Conservation (phyloP, 2,113 vertebrate species). For the Piaya cayana region DNA sequence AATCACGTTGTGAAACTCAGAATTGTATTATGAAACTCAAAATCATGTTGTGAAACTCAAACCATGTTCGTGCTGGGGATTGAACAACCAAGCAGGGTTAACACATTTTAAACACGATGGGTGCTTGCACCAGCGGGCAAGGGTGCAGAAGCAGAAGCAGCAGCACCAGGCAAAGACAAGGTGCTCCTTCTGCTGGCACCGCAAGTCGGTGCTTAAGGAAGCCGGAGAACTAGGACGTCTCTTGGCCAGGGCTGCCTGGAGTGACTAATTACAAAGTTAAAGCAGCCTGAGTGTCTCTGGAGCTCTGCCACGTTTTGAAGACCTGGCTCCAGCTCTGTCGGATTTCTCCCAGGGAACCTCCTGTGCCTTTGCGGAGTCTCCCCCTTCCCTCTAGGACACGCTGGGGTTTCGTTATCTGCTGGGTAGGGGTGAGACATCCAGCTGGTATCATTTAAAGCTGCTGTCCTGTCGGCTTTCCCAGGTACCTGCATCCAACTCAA, state of each 20-base stretch:
- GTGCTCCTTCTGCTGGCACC: neutral
- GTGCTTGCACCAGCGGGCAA: neutral
- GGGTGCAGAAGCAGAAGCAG: neutral
- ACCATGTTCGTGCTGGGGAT: too few relatives aligned
- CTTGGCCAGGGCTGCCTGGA: neutral
- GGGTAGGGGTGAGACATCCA: neutral
- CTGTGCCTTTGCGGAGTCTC: neutral
- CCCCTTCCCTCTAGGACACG: neutral
- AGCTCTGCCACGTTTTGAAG: neutral
- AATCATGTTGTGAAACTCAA: too few relatives aligned
- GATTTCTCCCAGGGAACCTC: conserved; percentile 17
- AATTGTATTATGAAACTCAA: too few relatives aligned
- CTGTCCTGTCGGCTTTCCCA: neutral
- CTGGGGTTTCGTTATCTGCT: neutral
- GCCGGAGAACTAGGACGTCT: neutral
- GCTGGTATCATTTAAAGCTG: neutral
- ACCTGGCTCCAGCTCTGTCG: neutral
- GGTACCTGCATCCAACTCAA: neutral
- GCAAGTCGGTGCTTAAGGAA: neutral
- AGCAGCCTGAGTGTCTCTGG: neutral
- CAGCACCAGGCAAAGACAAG: neutral
- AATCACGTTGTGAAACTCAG: too few relatives aligned
- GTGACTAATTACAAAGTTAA: neutral
- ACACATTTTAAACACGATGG: neutral
- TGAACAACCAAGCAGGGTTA: neutral